Conservation (phyloP, 2,797 vertebrate species). For the Pangasius krempfi region DNA sequence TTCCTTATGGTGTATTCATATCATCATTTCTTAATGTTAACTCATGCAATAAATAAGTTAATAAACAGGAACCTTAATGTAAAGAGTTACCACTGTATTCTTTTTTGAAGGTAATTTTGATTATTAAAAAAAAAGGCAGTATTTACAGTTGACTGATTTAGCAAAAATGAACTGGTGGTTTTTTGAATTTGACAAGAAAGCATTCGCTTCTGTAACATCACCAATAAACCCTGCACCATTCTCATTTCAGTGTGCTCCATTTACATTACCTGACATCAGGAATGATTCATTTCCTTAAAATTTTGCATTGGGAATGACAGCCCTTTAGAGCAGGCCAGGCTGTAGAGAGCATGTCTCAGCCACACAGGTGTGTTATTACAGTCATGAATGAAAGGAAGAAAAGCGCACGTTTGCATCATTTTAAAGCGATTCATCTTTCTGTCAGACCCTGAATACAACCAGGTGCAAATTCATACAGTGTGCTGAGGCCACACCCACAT, state of each 20-base stretch:
- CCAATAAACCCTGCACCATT: not conserved
- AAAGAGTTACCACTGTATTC: not conserved
- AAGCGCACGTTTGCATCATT: not conserved
- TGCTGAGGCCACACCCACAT: not conserved
- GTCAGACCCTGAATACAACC: not conserved
- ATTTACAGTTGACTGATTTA: not conserved
- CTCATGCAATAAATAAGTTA: not conserved
- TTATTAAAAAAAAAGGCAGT: not conserved
- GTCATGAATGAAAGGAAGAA: constrained; percentile 1
- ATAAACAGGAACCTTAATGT: not conserved
- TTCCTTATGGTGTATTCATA: not conserved
- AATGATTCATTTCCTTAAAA: not conserved
- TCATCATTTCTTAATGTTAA: not conserved
- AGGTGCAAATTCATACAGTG: not conserved
- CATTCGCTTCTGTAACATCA: not conserved
- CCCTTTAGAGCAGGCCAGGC: not conserved
- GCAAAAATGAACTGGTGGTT: not conserved
- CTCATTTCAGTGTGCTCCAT: not conserved
- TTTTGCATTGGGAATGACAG: not conserved
- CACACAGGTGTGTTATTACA: constrained; percentile 3
- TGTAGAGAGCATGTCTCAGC: not conserved
- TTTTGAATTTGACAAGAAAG: not conserved
- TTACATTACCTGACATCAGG: not conserved
- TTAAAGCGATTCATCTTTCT: not conserved
- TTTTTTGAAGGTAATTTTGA: not conserved